Evolutionary conservation across 2,888 invertebrate species (phyloP).

Genomic region (Drosophila paranaensis): DNA sequence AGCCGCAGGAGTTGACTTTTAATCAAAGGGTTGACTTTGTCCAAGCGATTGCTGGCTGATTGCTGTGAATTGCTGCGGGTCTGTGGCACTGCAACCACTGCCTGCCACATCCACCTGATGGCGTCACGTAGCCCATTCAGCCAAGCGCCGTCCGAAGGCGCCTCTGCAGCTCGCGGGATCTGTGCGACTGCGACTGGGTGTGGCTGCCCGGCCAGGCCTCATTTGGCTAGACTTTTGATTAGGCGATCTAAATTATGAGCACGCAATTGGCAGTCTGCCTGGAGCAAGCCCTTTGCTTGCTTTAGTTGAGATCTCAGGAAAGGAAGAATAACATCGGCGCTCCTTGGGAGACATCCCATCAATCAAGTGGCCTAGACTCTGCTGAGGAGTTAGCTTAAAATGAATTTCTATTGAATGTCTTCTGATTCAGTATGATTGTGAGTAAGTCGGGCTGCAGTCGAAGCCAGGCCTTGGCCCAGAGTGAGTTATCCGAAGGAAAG

Average conservation of each 20-base stretch:
- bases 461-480: background rate
- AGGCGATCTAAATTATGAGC: conserved; percentile 1
- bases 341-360: no score
- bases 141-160: conserved; percentile 65
- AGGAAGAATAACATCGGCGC: no score
- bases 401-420: background rate
- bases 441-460: background rate
- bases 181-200: conserved; percentile 1
- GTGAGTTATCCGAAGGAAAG: background rate
- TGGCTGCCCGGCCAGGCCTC: background rate
- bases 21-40: conserved; percentile 76
- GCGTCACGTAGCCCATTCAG: conserved; percentile 73
- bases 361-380: background rate
- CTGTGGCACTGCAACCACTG: conserved; percentile 13
- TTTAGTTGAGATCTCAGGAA: no score
- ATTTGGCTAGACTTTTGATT: background rate
- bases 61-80: conserved; percentile 25
- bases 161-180: conserved; percentile 63
- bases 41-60: conserved; percentile 48
- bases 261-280: background rate
- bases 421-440: background rate
- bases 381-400: no score
- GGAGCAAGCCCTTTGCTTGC: background rate
- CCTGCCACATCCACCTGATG: conserved; percentile 64
- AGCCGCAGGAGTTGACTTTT: conserved; percentile 36